Conservation (phyloP, 2,888 invertebrate genomes). For the Choristoneura rosaceana region DNA sequence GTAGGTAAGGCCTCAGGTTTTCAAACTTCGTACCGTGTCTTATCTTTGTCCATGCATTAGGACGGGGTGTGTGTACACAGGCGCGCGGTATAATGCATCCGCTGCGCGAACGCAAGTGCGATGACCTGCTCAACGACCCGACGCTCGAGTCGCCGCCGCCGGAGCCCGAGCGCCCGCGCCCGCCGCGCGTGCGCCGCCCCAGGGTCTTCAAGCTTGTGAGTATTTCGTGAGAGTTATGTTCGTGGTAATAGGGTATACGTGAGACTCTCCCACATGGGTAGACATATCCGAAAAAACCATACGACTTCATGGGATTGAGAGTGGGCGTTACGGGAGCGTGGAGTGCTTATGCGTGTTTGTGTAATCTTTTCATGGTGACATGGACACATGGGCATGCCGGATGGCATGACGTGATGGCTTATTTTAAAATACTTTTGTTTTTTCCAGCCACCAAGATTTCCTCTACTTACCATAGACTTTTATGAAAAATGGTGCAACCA, state of each 20-base stretch:
- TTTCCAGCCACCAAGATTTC: slow-evolving; percentile 74
- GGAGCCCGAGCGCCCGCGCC: slow-evolving; percentile 68
- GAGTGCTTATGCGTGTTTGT: no score
- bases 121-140: slow-evolving; percentile 66
- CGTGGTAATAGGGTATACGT: no score
- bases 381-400: no score
- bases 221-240: neutral
- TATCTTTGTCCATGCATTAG: no score
- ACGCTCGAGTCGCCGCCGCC: slow-evolving; percentile 67
- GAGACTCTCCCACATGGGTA: no score
- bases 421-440: slow-evolving; percentile 39
- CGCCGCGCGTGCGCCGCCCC: slow-evolving; percentile 67
- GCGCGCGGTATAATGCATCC: slow-evolving; percentile 65
- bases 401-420: no score
- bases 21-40: no score
- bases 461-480: slow-evolving; percentile 64
- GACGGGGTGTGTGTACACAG: neutral
- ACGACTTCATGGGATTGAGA: no score
- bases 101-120: slow-evolving; percentile 64
- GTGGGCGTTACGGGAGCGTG: no score
- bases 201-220: slow-evolving; percentile 72
- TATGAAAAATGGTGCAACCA: slow-evolving; percentile 77
- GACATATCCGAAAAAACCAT: no score
- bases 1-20: no score
- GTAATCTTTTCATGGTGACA: neutral